Percentiles rank a stretch among this genome's conserved stretches.
These are phyloP conservation scores for Astyanax mexicanus DNA, from an alignment of 2,797 vertebrate genomes.

Conservation along the genomic window DNA sequence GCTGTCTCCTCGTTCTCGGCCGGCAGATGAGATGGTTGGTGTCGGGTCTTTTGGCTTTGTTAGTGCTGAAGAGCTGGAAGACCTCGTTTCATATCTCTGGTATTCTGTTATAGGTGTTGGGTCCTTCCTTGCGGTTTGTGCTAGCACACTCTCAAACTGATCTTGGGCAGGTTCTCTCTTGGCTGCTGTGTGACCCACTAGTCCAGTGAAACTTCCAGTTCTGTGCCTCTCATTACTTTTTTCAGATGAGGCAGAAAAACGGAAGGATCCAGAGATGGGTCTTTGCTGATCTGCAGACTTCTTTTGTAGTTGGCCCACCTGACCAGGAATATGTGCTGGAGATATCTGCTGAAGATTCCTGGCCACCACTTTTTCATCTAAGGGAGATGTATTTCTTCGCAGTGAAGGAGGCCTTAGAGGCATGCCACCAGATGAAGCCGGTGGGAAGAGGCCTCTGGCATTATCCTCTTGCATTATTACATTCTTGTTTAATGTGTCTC, in stretches of 20 bases:
- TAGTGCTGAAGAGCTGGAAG: constrained; percentile 60
- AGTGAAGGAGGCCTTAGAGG: constrained; percentile 52
- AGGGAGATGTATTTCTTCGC: constrained; percentile 34
- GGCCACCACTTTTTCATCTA: constrained; percentile 26
- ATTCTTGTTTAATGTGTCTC: constrained; percentile 50
- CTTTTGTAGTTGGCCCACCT: constrained; percentile 58
- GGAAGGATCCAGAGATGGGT: constrained; percentile 67
- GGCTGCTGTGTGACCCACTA: constrained; percentile 65
- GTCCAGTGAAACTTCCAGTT: constrained; percentile 75
- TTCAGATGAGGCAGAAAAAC: constrained; percentile 79
- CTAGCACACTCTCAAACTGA: constrained; percentile 37
- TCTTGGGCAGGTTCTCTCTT: constrained; percentile 46
- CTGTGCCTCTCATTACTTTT: constrained; percentile 73
- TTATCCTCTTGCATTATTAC: constrained; percentile 26
- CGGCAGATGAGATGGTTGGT: constrained; percentile 50
- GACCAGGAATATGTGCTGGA: constrained; percentile 42
- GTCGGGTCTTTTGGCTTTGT: constrained; percentile 65
- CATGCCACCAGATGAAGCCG: constrained; percentile 24
- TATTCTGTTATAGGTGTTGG: not conserved
- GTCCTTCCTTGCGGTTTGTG: constrained; percentile 19
- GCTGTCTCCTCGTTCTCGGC: constrained; percentile 42
- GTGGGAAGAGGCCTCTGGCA: constrained; percentile 31
- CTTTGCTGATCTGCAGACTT: constrained; percentile 58
- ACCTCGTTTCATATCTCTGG: constrained; percentile 15
- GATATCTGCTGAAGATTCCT: constrained; percentile 23